Evolutionary conservation across 2,113 vertebrate species (phyloP).

Genomic region (Anas platyrhynchos): DNA sequence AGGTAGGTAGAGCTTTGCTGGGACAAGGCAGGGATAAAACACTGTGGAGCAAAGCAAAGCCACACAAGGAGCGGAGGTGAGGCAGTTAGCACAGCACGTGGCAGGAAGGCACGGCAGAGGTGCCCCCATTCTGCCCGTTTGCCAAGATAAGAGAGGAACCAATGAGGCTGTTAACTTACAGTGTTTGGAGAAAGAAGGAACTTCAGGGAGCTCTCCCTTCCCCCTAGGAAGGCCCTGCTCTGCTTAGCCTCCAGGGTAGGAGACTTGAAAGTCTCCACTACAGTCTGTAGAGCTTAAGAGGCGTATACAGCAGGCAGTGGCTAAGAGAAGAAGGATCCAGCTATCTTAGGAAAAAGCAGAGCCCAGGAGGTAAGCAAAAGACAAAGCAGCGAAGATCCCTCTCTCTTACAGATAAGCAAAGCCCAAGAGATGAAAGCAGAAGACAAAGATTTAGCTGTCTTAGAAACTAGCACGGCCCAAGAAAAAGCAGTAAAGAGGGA

Average conservation of each 20-base stretch:
- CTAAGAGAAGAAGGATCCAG: neutral
- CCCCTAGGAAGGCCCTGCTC: neutral
- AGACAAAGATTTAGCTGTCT: neutral
- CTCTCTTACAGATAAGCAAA: neutral
- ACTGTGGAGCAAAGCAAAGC: fast-evolving
- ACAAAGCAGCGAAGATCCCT: neutral
- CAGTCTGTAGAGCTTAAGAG: neutral
- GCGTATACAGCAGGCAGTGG: neutral
- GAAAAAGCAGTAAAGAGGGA: neutral
- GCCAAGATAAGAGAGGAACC: neutral
- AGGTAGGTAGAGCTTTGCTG: neutral
- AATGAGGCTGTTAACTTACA: neutral
- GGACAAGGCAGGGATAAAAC: neutral
- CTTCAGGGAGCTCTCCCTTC: neutral
- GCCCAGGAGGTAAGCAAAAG: neutral
- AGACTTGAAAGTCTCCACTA: neutral
- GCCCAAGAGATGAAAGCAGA: neutral
- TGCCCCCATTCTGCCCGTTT: neutral
- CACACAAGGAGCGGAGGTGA: fast-evolving
- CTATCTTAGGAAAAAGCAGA: neutral
- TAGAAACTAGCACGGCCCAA: neutral
- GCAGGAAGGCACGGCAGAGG: neutral
- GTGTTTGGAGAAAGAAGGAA: neutral
- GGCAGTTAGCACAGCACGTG: neutral
- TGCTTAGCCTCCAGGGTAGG: neutral